A percentile compares a stretch with the other conserved stretches of the same genome.
These are phyloP conservation scores for Archivesica marissinica DNA, from an alignment of 1,140 invertebrate genomes.

Conservation along the genomic window DNA sequence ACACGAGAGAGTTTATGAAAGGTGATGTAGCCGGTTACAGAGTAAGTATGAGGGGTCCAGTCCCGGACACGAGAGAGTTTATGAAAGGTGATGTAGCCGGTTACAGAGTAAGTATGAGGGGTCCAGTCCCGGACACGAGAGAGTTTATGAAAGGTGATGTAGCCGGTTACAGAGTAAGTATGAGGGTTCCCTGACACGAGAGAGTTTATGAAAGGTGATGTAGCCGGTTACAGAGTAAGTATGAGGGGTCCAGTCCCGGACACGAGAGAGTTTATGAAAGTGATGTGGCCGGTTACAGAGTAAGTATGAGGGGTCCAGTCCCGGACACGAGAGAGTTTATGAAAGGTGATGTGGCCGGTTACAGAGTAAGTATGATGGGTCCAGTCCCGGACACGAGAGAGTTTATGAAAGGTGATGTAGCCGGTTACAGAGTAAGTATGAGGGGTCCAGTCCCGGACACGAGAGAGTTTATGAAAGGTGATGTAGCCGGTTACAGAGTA, in stretches of 20 bases:
- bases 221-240: constrained; percentile 52
- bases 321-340: constrained; percentile 22
- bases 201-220: constrained; percentile 27
- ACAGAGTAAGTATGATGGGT: constrained; percentile 39
- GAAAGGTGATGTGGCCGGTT: constrained; percentile 39
- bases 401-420: constrained; percentile 26
- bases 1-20: constrained; percentile 26
- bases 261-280: too few species aligned
- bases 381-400: constrained; percentile 28
- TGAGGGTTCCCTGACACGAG: constrained; percentile 14
- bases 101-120: constrained; percentile 51
- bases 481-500: constrained; percentile 52
- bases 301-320: constrained; percentile 28
- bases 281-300: too few species aligned
- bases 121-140: constrained; percentile 12
- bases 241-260: too few species aligned
- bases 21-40: constrained; percentile 48
- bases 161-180: constrained; percentile 47
- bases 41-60: constrained; percentile 30
- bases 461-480: constrained; percentile 29
- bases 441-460: too few species aligned
- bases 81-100: constrained; percentile 39
- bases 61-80: constrained; percentile 22
- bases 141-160: constrained; percentile 33
- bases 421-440: constrained; percentile 49